These are phyloP conservation scores for Crenichthys baileyi DNA, from an alignment of 2,797 vertebrate species.

Conservation along the genomic window DNA sequence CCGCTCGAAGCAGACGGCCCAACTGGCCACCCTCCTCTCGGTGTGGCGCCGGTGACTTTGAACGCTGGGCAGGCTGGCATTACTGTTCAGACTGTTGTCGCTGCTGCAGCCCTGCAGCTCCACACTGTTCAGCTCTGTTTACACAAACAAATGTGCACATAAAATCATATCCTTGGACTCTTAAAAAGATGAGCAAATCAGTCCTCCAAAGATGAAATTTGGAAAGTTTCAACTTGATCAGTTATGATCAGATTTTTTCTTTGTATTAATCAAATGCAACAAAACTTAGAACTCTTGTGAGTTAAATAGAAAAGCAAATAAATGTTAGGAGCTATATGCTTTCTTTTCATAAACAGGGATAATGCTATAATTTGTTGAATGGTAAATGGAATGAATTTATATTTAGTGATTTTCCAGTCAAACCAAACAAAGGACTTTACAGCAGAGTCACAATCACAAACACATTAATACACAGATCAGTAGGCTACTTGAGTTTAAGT, in stretches of 20 bases:
- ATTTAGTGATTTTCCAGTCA: background rate
- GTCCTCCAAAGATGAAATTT: background rate
- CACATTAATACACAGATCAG: background rate
- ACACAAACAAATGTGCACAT: slow-evolving; percentile 26
- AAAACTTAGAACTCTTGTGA: background rate
- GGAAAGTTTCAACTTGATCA: background rate
- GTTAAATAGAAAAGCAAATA: background rate
- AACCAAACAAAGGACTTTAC: background rate
- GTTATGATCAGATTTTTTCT: background rate
- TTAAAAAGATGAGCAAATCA: background rate
- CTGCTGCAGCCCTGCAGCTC: slow-evolving; percentile 95
- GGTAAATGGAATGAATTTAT: background rate
- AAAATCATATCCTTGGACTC: background rate
- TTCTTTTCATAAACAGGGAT: background rate
- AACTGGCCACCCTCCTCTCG: slow-evolving; percentile 93
- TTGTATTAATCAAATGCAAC: background rate
- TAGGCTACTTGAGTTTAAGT: background rate
- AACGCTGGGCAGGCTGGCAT: slow-evolving; percentile 96
- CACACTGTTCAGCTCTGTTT: slow-evolving; percentile 90
- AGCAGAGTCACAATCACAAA: background rate
- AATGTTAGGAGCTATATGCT: background rate
- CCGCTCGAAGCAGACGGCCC: slow-evolving; percentile 96
- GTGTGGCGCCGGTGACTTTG: slow-evolving; percentile 93
- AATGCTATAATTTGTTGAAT: background rate
- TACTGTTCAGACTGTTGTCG: slow-evolving; percentile 95